A percentile compares a stretch with the other conserved stretches of the same genome.
Evolutionary conservation across 2,888 invertebrate species (phyloP).

Genomic region (Acrobeloides nanus): DNA sequence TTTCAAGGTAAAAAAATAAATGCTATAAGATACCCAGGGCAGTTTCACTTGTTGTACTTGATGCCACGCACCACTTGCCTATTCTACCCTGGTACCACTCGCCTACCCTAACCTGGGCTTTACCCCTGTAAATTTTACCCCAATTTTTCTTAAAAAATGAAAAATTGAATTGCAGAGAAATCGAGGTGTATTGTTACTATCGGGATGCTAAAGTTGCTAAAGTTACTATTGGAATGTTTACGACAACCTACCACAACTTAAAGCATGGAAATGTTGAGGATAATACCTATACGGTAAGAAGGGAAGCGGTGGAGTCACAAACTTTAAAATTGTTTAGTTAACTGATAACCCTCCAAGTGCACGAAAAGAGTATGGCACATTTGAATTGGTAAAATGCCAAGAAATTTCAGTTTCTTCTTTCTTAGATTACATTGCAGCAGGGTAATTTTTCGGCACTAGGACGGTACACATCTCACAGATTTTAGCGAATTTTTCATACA

Average conservation of each 20-base stretch:
- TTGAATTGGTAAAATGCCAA: conserved; percentile 44
- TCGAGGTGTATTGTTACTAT: conserved; percentile 24
- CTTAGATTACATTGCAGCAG: conserved; percentile 39
- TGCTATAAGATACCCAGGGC: too few species aligned
- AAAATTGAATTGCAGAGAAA: conserved; percentile 8
- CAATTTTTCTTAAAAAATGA: too few species aligned
- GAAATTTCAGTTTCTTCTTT: conserved; percentile 47
- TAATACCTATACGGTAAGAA: conserved; percentile 26
- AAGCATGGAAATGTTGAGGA: conserved; percentile 13
- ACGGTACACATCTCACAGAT: too few species aligned
- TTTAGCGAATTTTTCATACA: too few species aligned
- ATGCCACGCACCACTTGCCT: too few species aligned
- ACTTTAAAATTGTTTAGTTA: neutral
- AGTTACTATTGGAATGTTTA: conserved; percentile 18
- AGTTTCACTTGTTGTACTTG: too few species aligned
- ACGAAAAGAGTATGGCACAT: conserved; percentile 35
- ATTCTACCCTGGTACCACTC: too few species aligned
- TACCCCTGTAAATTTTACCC: too few species aligned
- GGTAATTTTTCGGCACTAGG: too few species aligned
- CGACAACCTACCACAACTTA: conserved; percentile 19
- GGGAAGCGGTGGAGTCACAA: neutral
- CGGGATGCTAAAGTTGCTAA: conserved; percentile 20
- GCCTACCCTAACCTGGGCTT: too few species aligned
- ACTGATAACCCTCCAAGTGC: conserved; percentile 8
- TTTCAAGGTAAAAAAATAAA: too few species aligned